Conservation (phyloP, 30 jellyfish, hydroid and myxozoan genomes). For the Rhopilema esculentum region DNA sequence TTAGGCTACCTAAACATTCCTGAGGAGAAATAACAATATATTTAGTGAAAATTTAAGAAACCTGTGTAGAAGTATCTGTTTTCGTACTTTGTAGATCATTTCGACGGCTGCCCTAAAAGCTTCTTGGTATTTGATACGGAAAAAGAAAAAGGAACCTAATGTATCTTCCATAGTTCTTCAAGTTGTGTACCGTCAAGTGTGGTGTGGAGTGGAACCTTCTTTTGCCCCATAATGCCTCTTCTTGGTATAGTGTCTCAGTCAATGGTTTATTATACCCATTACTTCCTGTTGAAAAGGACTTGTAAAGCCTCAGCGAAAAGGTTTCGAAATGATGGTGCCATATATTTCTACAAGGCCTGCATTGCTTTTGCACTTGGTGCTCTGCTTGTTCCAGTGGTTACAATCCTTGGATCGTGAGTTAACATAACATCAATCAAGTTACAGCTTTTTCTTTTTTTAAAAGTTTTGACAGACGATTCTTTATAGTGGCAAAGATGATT, state of each 20-base stretch:
- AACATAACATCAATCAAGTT: background rate
- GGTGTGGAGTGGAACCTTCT: slow-evolving; percentile 73
- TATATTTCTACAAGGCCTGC: slow-evolving; percentile 38
- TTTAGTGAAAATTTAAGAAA: no score
- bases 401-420: slow-evolving; percentile 52
- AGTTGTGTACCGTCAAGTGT: slow-evolving; percentile 57
- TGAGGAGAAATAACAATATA: no score
- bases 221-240: slow-evolving; percentile 64
- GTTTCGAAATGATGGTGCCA: slow-evolving; percentile 16
- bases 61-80: no score
- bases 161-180: slow-evolving; percentile 43
- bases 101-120: slow-evolving; percentile 9
- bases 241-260: slow-evolving; percentile 48
- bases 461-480: no score
- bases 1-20: no score
- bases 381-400: slow-evolving; percentile 15
- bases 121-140: background rate
- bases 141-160: slow-evolving; percentile 50
- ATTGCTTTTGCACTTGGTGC: slow-evolving; percentile 10
- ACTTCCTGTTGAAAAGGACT: slow-evolving; percentile 5
- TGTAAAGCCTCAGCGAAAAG: slow-evolving; percentile 65
- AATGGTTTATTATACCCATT: slow-evolving; percentile 5
- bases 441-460: background rate
- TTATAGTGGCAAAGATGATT: no score
- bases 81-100: background rate